phyloP scores from a whole-genome alignment of 2,888 invertebrate genomes.

The Drosophila siamana region DNA sequence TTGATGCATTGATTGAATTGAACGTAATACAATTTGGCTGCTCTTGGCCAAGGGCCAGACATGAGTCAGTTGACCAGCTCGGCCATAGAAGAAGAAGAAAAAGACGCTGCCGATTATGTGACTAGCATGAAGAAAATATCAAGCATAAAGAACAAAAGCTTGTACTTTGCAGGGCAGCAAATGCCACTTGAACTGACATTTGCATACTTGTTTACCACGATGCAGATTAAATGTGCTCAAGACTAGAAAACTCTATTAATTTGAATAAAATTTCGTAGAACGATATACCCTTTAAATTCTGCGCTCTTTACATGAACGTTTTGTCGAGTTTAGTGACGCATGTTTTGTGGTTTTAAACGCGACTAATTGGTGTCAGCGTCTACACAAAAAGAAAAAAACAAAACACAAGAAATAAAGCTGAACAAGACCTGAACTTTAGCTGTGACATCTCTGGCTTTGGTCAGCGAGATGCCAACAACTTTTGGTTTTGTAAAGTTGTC shows the following conservation, averaged over 20 bases:
- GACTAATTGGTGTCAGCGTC: conserved; percentile 6
- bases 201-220: conserved; percentile 2
- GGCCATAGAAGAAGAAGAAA: too few species aligned
- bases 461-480: conserved; percentile 12
- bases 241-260: background rate
- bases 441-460: conserved; percentile 8
- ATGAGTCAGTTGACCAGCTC: conserved; percentile 43
- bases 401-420: background rate
- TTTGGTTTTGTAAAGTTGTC: conserved; percentile 29
- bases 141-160: conserved; percentile 3
- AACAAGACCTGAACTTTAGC: conserved; percentile 4
- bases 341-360: background rate
- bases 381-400: too few species aligned
- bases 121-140: conserved; percentile 59
- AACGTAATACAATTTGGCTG: conserved; percentile 62
- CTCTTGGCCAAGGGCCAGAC: conserved; percentile 66
- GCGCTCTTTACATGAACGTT: background rate
- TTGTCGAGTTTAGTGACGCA: background rate
- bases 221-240: background rate
- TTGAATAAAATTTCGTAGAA: background rate
- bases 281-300: background rate
- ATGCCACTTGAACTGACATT: conserved; percentile 3
- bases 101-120: conserved; percentile 54
- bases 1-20: conserved; percentile 82
- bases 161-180: conserved; percentile 11